Evolutionary conservation across 2,888 invertebrate species (phyloP), one percentile per base, ranked within the genome.

Genomic region (Hirtodrosophila histrioides): DNA sequence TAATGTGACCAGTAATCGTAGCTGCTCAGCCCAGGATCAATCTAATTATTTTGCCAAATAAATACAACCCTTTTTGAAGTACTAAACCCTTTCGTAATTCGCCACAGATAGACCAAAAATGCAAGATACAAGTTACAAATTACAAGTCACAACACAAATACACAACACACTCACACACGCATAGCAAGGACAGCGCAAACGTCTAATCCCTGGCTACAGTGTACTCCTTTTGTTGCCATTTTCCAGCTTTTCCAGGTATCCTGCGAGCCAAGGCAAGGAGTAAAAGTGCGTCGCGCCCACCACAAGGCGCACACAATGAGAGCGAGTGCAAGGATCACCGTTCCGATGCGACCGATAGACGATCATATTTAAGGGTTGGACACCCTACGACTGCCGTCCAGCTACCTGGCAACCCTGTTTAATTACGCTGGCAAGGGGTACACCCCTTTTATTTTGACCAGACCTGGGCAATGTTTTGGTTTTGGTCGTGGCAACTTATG

Each of bases 1-100:
- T 88, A 88, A 85, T 88, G 69, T 68, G 88, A 86, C 85, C 85
- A 82, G 74, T 73, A 71, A 86, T 78, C 62, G 67, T 46, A 51
- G 66, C 78, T 45, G 70, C 53, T 69, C 58, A 64, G 40, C 53
- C 78, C 71, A 76, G 91, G 91, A 89, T 91, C 85, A 90, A 89
- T 89, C 89, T 90, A 90, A 90, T 90, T 84, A 91, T 89, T 90
- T 91, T 90, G 55, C 66, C 80, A 89, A 90, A 90, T 88, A 84
- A 88, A 80, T 65, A 40, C 79, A 85, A 82, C 67, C 83, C 79
- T 78, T 81, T 64, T 53, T 48, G 29, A 44, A 51, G 39, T 39
- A 48, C 33, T 23, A 44, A 70, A 73, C 74, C 82, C 80, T 66
- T 79, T 61, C 58, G 29, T 45, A 48, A 83, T 87, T 76, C 79